phyloP scores from a whole-genome alignment of 1,140 invertebrate genomes.

The Andrena cerasifolii region DNA sequence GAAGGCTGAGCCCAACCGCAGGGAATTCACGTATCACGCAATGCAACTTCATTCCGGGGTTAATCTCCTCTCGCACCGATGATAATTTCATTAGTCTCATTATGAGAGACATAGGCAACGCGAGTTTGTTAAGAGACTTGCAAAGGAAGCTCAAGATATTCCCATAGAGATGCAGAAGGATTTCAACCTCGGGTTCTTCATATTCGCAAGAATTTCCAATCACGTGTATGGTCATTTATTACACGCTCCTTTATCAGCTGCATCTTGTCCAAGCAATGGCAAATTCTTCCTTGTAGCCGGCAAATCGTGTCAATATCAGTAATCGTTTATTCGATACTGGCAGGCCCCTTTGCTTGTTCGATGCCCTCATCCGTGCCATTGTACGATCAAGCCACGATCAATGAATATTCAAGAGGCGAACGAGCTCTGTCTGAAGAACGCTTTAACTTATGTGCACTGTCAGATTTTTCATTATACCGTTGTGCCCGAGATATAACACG shows the following conservation, averaged over 20 bases:
- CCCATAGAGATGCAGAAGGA: background rate
- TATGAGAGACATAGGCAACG: background rate
- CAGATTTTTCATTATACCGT: slow-evolving; percentile 68
- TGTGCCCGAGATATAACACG: slow-evolving; percentile 57
- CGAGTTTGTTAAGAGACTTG: background rate
- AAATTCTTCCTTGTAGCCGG: background rate
- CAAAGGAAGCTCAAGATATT: background rate
- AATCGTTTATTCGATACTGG: slow-evolving; percentile 39
- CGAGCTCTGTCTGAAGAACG: slow-evolving; percentile 57
- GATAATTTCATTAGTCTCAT: slow-evolving; percentile 71
- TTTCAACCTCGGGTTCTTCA: no score
- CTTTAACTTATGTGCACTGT: slow-evolving; percentile 61
- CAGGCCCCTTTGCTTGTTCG: slow-evolving; percentile 13
- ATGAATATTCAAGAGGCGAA: slow-evolving; percentile 70
- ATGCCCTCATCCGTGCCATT: slow-evolving; percentile 36
- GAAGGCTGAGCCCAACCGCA: slow-evolving; percentile 57
- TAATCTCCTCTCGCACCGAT: slow-evolving; percentile 71
- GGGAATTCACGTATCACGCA: slow-evolving; percentile 74
- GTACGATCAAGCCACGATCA: slow-evolving; percentile 37
- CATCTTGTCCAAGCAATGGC: background rate
- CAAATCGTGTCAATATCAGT: background rate
- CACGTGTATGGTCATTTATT: background rate
- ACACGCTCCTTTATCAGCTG: background rate
- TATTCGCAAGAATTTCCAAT: no score
- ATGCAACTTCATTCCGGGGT: slow-evolving; percentile 67